Conservation (phyloP, 2,888 invertebrate species). For the Nymphalis c-album region DNA sequence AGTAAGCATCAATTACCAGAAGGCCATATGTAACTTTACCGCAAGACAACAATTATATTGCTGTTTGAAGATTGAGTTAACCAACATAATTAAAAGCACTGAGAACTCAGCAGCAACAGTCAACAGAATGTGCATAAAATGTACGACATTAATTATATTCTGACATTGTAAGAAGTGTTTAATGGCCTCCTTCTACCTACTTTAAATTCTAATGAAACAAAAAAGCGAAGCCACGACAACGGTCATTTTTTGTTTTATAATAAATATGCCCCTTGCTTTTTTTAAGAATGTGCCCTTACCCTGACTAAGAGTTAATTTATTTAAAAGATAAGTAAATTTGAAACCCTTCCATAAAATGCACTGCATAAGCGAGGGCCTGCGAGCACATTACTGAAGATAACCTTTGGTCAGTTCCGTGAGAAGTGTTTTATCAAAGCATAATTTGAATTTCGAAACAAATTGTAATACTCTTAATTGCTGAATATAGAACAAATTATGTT, state of each 20-base stretch:
- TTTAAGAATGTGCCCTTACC: neutral
- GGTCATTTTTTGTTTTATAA: neutral
- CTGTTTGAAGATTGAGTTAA: too few species aligned
- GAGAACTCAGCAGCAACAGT: neutral
- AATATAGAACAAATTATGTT: neutral
- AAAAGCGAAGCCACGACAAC: neutral
- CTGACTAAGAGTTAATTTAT: conserved; percentile 15
- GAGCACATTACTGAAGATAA: conserved; percentile 19
- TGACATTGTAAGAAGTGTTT: too few species aligned
- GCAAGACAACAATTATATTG: too few species aligned
- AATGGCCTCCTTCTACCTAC: neutral
- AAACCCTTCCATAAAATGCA: conserved; percentile 18
- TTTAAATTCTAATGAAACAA: neutral
- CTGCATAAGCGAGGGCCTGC: neutral
- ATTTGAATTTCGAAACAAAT: neutral
- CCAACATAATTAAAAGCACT: neutral
- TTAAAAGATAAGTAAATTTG: conserved; percentile 18
- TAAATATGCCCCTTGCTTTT: neutral
- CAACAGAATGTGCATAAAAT: neutral
- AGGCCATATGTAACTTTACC: too few species aligned
- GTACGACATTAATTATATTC: too few species aligned
- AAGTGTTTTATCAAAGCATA: conserved; percentile 11
- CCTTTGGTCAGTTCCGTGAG: conserved; percentile 12
- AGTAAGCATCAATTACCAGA: too few species aligned
- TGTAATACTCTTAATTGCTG: conserved; percentile 1